Conservation (phyloP, 1,140 invertebrate species). For the Brachionus asplanchnoidis region DNA sequence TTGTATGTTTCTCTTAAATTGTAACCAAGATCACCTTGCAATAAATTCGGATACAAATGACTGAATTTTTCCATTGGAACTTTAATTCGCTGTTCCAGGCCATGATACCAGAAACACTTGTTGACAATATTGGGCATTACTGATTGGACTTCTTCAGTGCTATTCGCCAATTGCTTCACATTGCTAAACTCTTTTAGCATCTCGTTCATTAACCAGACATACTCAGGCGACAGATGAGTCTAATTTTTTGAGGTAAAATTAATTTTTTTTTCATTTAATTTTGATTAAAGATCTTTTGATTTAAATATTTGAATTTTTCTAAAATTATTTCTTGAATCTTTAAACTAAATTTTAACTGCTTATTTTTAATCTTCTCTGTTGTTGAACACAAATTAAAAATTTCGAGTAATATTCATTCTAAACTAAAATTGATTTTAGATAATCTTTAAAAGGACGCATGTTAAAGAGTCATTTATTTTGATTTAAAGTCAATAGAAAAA, state of each 20-base stretch:
- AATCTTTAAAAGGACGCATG: no score
- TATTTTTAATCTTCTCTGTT: no score
- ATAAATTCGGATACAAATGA: slow-evolving; percentile 52
- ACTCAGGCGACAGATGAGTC: slow-evolving; percentile 51
- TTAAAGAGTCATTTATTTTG: no score
- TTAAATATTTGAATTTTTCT: no score
- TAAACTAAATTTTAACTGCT: no score
- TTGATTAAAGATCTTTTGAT: no score
- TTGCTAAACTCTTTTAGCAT: slow-evolving; percentile 51
- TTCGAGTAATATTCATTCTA: no score
- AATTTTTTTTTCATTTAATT: not conserved
- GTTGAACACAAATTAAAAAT: no score
- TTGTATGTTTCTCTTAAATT: slow-evolving; percentile 52
- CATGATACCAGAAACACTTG: slow-evolving; percentile 53
- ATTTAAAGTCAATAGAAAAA: no score
- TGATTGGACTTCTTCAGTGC: slow-evolving; percentile 46
- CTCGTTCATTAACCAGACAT: slow-evolving; percentile 47
- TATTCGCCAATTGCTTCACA: slow-evolving; percentile 49
- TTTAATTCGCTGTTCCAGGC: slow-evolving; percentile 50
- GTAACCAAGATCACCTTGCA: slow-evolving; percentile 53
- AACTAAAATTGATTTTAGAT: no score
- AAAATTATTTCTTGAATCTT: no score
- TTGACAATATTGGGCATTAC: slow-evolving; percentile 54
- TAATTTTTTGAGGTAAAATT: slow-evolving; percentile 28
- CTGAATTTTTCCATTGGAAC: slow-evolving; percentile 54